Conservation (phyloP, 92 coral and sea anemone species). For the Siderastrea radians region DNA sequence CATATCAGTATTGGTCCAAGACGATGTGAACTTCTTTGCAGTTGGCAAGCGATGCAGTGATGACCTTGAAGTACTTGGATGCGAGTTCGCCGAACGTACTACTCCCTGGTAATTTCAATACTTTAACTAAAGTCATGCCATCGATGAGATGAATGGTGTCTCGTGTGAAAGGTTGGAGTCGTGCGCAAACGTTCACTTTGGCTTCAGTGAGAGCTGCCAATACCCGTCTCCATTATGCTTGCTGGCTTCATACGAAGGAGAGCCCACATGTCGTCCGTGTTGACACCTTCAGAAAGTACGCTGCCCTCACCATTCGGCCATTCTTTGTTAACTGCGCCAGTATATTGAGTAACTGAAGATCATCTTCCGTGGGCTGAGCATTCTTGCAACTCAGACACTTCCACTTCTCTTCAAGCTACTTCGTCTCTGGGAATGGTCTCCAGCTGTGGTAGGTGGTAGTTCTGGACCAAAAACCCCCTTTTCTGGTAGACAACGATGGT, state of each 20-base stretch:
- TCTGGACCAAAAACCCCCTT: conserved; percentile 30
- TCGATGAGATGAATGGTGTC: conserved; percentile 56
- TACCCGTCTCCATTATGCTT: conserved; percentile 14
- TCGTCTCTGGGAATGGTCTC: conserved; percentile 39
- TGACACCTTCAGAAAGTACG: conserved; percentile 15
- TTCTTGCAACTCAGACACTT: conserved; percentile 37
- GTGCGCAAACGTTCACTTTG: conserved; percentile 25
- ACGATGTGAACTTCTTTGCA: conserved; percentile 48
- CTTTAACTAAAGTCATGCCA: conserved; percentile 55
- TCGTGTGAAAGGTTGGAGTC: conserved; percentile 26
- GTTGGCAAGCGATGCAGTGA: conserved; percentile 30
- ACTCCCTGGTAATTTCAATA: conserved; percentile 49
- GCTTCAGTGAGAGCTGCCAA: conserved; percentile 43
- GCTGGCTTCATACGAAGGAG: conserved; percentile 54
- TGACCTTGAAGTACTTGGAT: conserved; percentile 51
- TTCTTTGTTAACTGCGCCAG: conserved; percentile 24
- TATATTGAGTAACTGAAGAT: conserved; percentile 44
- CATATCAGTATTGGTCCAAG: conserved; percentile 60
- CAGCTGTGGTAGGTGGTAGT: conserved; percentile 32
- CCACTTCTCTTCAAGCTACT: conserved; percentile 49
- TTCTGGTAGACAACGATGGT: no score
- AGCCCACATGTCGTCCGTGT: conserved; percentile 45
- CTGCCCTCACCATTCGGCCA: conserved; percentile 47
- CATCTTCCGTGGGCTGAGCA: conserved; percentile 57
- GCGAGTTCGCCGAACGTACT: conserved; percentile 54